Conservation (phyloP, 2,888 invertebrate genomes). For the Rotaria sp. region DNA sequence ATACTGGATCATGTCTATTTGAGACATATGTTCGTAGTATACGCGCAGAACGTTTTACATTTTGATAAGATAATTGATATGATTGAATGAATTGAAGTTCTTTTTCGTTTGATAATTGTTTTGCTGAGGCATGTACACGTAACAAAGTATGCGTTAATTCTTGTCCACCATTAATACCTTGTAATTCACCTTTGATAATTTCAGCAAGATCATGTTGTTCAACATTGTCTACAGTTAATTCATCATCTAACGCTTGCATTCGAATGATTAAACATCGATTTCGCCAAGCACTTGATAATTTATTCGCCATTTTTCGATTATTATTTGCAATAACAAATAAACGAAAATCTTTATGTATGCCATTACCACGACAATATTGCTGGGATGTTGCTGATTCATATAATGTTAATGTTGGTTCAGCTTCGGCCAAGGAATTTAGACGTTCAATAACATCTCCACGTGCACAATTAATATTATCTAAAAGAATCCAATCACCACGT, state of each 20-base stretch:
- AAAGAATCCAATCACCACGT: conserved; percentile 4
- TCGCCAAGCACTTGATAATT: not conserved
- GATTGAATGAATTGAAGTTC: not conserved
- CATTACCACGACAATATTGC: not conserved
- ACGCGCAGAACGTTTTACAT: not conserved
- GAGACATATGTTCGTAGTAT: not conserved
- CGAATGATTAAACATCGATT: conserved; percentile 4
- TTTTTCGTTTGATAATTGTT: not conserved
- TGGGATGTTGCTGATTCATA: not conserved
- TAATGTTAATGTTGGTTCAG: not conserved
- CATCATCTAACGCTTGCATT: not conserved
- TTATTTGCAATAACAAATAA: not conserved
- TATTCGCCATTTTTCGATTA: not conserved
- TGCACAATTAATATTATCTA: conserved; percentile 26
- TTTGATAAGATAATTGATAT: not conserved
- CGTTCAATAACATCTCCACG: conserved; percentile 19
- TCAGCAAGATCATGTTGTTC: not conserved
- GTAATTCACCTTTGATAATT: not conserved
- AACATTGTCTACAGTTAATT: not conserved
- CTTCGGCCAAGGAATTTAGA: not conserved
- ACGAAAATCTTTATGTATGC: not conserved
- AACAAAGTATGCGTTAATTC: not conserved
- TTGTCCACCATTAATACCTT: not conserved
- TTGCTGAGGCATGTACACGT: not conserved
- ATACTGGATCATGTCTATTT: not conserved